phyloP scores from a whole-genome alignment of 2,113 vertebrate genomes.

The Sphaerodactylus townsendi region DNA sequence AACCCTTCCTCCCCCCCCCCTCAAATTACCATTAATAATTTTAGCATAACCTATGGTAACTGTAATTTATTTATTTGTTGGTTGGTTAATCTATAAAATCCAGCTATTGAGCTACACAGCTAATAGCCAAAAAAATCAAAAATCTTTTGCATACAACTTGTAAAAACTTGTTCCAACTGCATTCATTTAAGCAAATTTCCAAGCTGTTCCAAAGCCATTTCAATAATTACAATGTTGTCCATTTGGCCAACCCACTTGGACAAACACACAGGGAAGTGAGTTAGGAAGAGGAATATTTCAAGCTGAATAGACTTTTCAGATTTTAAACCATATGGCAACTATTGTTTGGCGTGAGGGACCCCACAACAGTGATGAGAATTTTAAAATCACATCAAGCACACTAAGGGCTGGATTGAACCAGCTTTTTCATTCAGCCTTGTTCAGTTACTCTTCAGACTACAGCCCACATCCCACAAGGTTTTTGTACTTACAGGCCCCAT shows the following conservation, averaged over 20 bases:
- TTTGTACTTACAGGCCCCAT: too few relatives aligned
- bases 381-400: too few relatives aligned
- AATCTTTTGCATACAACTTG: not conserved
- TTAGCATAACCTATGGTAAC: not conserved
- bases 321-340: too few relatives aligned
- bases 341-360: too few relatives aligned
- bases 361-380: too few relatives aligned
- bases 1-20: not conserved
- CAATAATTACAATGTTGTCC: not conserved
- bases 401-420: too few relatives aligned
- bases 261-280: not conserved
- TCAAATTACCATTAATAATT: not conserved
- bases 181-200: not conserved
- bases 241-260: not conserved
- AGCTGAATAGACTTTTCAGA: not conserved
- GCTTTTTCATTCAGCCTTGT: too few relatives aligned
- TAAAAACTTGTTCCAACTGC: not conserved
- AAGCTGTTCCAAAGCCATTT: constrained; percentile 16
- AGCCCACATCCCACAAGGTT: too few relatives aligned
- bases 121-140: not conserved
- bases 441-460: too few relatives aligned
- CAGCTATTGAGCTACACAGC: not conserved
- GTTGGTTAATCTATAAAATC: too few relatives aligned
- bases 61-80: accelerated
- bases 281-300: not conserved